phyloP scores from a whole-genome alignment of 2,888 invertebrate species.

The Bhutanitis thaidina region DNA sequence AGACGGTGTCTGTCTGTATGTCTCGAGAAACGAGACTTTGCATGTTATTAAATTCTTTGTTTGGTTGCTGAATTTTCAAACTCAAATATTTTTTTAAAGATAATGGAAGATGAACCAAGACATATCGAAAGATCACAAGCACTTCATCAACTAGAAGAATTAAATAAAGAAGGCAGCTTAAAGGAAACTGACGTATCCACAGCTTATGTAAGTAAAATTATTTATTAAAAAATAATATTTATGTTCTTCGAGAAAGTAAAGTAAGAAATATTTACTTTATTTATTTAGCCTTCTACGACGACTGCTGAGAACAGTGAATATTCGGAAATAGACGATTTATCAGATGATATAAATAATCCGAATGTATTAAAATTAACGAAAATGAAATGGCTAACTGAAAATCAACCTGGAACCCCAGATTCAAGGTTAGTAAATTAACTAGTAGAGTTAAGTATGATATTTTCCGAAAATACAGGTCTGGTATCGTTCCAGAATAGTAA shows the following conservation, averaged over 20 bases:
- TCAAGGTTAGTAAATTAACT: slow-evolving; percentile 48
- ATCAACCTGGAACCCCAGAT: slow-evolving; percentile 42
- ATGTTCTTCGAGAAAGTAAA: too few relatives aligned
- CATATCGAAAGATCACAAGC: slow-evolving; percentile 61
- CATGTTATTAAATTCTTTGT: too few relatives aligned
- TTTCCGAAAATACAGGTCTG: slow-evolving; percentile 30
- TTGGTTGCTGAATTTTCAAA: too few relatives aligned
- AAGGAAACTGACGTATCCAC: slow-evolving; percentile 27
- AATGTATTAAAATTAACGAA: slow-evolving; percentile 59
- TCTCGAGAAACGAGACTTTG: too few relatives aligned
- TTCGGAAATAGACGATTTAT: slow-evolving; percentile 30
- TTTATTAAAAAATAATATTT: too few relatives aligned
- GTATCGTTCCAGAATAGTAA: slow-evolving; percentile 62
- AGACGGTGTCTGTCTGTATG: too few relatives aligned
- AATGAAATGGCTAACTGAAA: slow-evolving; percentile 68
- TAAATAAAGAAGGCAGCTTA: slow-evolving; percentile 31
- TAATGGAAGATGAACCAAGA: slow-evolving; percentile 42
- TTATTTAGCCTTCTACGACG: slow-evolving; percentile 33
- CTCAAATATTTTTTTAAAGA: slow-evolving; percentile 25
- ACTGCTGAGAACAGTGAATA: slow-evolving; percentile 35
- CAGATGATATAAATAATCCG: slow-evolving; percentile 37
- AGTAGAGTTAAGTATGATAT: slow-evolving; percentile 1
- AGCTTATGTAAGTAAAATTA: slow-evolving; percentile 27
- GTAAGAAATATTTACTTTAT: too few relatives aligned
- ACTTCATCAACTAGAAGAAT: slow-evolving; percentile 52